These are phyloP conservation scores for Hypomecis atomaria DNA, from an alignment of 2,888 invertebrate genomes.

Conservation along the genomic window DNA sequence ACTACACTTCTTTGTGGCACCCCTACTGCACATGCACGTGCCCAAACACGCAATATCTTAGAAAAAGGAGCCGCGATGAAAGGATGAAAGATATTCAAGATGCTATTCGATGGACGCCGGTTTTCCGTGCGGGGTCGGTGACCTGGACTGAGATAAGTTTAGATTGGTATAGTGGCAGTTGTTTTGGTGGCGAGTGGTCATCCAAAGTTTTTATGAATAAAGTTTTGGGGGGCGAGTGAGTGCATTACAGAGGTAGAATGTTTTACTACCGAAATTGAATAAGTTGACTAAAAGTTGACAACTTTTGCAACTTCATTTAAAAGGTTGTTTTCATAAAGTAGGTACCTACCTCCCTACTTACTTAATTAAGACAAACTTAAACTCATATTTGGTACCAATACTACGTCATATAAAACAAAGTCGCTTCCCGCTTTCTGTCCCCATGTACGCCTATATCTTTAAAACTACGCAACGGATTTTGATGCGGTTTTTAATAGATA, in stretches of 20 bases:
- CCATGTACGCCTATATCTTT: no score
- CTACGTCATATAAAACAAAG: no score
- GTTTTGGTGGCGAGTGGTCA: slow-evolving; percentile 24
- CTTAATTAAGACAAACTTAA: no score
- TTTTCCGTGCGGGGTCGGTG: slow-evolving; percentile 51
- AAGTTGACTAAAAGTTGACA: background rate
- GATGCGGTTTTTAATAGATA: no score
- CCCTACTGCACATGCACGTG: slow-evolving; percentile 65
- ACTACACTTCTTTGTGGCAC: slow-evolving; percentile 53
- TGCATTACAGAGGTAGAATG: background rate
- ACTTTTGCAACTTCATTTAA: no score
- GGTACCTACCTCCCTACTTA: no score
- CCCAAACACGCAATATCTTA: slow-evolving; percentile 46
- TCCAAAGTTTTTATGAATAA: slow-evolving; percentile 30
- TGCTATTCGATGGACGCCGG: slow-evolving; percentile 56
- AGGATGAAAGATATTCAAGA: slow-evolving; percentile 51
- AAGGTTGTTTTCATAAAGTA: no score
- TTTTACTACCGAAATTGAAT: background rate
- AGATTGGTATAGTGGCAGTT: slow-evolving; percentile 27
- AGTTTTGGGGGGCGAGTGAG: slow-evolving; percentile 20
- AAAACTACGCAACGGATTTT: no score
- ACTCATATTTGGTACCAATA: no score
- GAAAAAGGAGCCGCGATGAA: slow-evolving; percentile 48
- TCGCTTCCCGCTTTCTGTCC: no score
- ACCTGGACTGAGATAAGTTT: slow-evolving; percentile 51